Evolutionary conservation across 1,140 invertebrate genomes (phyloP).

Genomic region (Muscidifurax raptorellus): DNA sequence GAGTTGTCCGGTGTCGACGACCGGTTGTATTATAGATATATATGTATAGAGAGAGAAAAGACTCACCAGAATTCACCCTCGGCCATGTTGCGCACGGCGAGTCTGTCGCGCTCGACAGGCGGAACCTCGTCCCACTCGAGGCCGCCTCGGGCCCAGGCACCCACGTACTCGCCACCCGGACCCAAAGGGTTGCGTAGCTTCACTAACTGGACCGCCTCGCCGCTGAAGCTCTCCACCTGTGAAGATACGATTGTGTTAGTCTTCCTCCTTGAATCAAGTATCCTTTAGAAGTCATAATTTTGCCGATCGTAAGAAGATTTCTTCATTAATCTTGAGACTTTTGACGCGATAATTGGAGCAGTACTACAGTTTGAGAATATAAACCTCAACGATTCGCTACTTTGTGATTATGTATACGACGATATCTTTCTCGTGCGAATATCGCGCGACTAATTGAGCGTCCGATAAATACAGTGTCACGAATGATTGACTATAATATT

Average conservation of each 20-base stretch:
- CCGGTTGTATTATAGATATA: background rate
- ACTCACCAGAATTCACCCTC: conserved; percentile 89
- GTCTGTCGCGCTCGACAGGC: conserved; percentile 82
- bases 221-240: conserved; percentile 84
- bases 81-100: conserved; percentile 80
- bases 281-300: no score
- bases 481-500: no score
- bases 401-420: no score
- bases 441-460: no score
- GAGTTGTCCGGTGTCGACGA: no score
- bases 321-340: no score
- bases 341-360: no score
- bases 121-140: conserved; percentile 87
- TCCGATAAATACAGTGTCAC: no score
- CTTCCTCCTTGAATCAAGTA: background rate
- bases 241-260: background rate
- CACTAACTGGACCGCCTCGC: conserved; percentile 84
- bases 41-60: background rate
- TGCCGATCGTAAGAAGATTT: no score
- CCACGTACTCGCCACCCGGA: conserved; percentile 82
- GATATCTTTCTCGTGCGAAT: no score
- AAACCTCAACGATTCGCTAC: no score
- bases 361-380: no score
- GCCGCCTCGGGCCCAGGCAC: conserved; percentile 83
- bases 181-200: conserved; percentile 84